A percentile compares a stretch with the other conserved stretches of the same genome.
Evolutionary conservation across 2,113 vertebrate species (phyloP).

Genomic region (Haplochromis vanheusdeni): DNA sequence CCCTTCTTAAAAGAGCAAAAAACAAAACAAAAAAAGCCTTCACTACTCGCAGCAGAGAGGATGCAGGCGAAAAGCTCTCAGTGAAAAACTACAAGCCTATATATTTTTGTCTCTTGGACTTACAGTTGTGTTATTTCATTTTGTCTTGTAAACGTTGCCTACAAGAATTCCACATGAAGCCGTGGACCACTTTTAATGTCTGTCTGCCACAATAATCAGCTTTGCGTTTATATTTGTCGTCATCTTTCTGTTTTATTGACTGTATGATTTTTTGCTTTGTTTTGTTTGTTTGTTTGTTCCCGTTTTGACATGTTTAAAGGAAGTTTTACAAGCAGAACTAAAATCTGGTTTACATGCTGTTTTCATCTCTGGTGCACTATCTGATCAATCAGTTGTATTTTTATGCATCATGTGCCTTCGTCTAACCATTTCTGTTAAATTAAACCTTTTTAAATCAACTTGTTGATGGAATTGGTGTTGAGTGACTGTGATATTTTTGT

Average conservation of each 20-base stretch:
- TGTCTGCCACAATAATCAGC: slow-evolving; percentile 16
- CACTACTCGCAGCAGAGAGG: slow-evolving; percentile 5
- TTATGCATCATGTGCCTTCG: slow-evolving; percentile 59
- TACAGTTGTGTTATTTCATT: slow-evolving; percentile 19
- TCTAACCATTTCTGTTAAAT: slow-evolving; percentile 59
- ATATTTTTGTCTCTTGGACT: neutral
- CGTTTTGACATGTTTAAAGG: slow-evolving; percentile 4
- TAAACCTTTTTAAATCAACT: slow-evolving; percentile 57
- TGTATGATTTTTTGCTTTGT: neutral
- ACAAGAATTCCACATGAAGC: neutral
- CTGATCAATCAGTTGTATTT: slow-evolving; percentile 36
- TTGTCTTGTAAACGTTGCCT: slow-evolving; percentile 2
- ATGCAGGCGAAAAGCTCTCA: neutral
- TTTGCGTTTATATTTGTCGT: neutral
- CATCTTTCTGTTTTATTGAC: neutral
- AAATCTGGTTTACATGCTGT: slow-evolving; percentile 38
- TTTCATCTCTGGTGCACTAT: slow-evolving; percentile 24
- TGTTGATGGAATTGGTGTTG: neutral
- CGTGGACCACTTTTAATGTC: slow-evolving; percentile 34
- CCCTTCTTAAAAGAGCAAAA: neutral
- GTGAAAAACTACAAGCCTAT: slow-evolving; percentile 8
- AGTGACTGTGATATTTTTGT: neutral
- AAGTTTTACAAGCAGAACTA: slow-evolving; percentile 19
- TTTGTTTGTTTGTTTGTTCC: neutral
- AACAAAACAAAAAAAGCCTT: neutral